Conservation (phyloP, 2,888 invertebrate genomes). For the Gryllus longicercus region DNA sequence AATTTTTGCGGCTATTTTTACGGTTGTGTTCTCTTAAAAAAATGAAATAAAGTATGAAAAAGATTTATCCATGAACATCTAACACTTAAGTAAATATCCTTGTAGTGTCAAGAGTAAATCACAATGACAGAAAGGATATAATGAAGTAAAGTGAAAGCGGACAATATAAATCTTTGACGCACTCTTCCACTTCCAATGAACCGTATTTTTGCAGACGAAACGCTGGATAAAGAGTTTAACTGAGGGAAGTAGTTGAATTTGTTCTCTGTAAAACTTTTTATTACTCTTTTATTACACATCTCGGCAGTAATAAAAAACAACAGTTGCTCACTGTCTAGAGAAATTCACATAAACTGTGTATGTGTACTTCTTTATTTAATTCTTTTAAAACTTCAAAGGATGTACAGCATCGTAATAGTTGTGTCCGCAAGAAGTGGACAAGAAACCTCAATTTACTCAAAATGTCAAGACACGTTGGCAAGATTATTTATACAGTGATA, state of each 20-base stretch:
- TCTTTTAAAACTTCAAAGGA: background rate
- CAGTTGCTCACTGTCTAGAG: background rate
- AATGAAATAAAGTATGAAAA: too few relatives aligned
- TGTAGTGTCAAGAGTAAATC: too few relatives aligned
- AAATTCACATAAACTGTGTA: background rate
- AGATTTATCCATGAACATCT: too few relatives aligned
- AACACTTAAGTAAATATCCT: too few relatives aligned
- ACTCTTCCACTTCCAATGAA: background rate
- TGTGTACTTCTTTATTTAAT: background rate
- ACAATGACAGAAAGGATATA: too few relatives aligned
- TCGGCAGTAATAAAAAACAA: background rate
- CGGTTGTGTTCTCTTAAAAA: too few relatives aligned
- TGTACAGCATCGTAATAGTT: background rate
- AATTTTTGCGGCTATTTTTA: too few relatives aligned
- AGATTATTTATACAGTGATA: too few relatives aligned
- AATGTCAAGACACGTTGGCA: background rate
- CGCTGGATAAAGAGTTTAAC: background rate
- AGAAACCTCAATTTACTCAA: background rate
- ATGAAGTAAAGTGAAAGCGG: too few relatives aligned
- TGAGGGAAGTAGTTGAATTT: background rate
- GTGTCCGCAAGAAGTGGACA: background rate
- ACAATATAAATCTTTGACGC: too few relatives aligned
- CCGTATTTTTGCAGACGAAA: background rate
- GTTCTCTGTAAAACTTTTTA: slow-evolving; percentile 1
- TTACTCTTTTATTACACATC: slow-evolving; percentile 9